Evolutionary conservation across 2,888 invertebrate genomes (phyloP).

Genomic region (Myopa tessellatipennis): DNA sequence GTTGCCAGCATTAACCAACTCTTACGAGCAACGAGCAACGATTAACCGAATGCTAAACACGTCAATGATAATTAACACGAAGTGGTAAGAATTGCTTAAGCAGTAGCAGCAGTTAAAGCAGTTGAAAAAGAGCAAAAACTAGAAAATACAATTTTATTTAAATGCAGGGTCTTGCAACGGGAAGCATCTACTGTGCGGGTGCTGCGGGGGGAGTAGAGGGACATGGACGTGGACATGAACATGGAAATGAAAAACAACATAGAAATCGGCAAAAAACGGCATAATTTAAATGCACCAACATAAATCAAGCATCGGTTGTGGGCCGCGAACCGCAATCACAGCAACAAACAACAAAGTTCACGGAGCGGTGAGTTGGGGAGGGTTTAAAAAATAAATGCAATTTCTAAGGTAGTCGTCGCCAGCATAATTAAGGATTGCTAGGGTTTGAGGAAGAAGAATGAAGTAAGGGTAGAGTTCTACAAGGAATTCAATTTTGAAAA

Average conservation of each 20-base stretch:
- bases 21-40: slow-evolving; percentile 9
- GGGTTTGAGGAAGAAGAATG: no score
- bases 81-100: slow-evolving; percentile 18
- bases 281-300: slow-evolving; percentile 18
- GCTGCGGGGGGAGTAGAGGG: not conserved
- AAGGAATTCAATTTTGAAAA: no score
- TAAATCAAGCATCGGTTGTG: slow-evolving; percentile 29
- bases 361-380: not conserved
- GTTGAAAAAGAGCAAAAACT: not conserved
- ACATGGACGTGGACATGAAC: not conserved
- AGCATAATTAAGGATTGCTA: not conserved
- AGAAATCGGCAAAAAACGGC: slow-evolving; percentile 27
- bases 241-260: not conserved
- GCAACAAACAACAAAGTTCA: slow-evolving; percentile 3
- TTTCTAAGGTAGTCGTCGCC: not conserved
- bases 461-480: no score
- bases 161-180: slow-evolving; percentile 7
- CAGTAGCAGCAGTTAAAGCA: not conserved
- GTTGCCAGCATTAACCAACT: slow-evolving; percentile 26
- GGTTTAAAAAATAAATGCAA: not conserved
- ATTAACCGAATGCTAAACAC: slow-evolving; percentile 39
- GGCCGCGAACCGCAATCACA: slow-evolving; percentile 1
- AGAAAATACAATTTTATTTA: slow-evolving; percentile 1
- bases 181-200: not conserved
- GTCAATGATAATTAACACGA: slow-evolving; percentile 39